phyloP scores from a whole-genome alignment of 2,113 vertebrate genomes.

The Sebastes fasciatus region DNA sequence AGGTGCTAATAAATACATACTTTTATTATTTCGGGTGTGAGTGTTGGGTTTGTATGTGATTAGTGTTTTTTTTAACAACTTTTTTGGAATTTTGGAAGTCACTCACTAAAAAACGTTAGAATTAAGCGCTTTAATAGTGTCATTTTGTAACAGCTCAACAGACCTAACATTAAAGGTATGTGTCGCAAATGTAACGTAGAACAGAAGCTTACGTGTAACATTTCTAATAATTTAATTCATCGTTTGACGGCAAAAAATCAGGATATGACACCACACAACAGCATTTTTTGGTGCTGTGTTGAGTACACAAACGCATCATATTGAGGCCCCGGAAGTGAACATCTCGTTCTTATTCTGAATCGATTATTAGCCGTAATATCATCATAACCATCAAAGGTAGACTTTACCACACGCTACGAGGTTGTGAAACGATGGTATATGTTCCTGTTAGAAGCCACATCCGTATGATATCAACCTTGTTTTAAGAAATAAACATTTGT shows the following conservation, averaged over 20 bases:
- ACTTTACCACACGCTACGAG: no score
- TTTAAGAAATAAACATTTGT: no score
- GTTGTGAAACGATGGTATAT: no score
- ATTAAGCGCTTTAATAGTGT: neutral
- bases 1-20: neutral
- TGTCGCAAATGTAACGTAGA: neutral
- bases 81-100: neutral
- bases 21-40: rapidly evolving
- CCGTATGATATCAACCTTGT: no score
- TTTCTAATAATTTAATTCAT: neutral
- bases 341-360: no score
- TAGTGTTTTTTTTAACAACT: neutral
- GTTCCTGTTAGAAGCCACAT: no score
- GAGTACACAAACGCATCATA: no score
- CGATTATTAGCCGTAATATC: no score
- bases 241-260: neutral
- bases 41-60: rapidly evolving
- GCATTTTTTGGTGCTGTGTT: no score
- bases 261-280: neutral
- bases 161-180: neutral
- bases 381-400: no score
- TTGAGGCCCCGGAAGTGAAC: no score
- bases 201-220: neutral
- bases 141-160: neutral
- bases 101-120: neutral